Evolutionary conservation across 2,113 vertebrate genomes (phyloP), one percentile per base, ranked within the genome.

Genomic region (Prolemur simus): DNA sequence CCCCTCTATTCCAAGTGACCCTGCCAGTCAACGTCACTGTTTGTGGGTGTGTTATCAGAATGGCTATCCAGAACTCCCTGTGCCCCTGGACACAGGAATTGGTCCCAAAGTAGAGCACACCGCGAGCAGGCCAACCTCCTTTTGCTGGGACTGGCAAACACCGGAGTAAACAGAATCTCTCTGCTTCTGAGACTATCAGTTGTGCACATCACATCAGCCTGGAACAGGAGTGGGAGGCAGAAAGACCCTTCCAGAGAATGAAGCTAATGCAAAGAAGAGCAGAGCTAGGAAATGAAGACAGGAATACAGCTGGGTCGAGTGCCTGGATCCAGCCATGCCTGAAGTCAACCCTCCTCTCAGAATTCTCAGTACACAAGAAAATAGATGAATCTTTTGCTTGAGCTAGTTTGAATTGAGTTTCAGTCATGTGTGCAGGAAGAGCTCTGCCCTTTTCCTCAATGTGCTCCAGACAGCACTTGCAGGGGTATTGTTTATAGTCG

Each of bases 291-390:
- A 66, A 42, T 3, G 14, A 42, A 42, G 37, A 3, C 12, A 39
- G 32, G 37, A 2, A 2, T 11, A 7, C 5, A 6, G 8, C 4
- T 17, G 20, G 17, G 21, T 11, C 5, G 7, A 63, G 49, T 76
- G 8, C 52, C 42, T 8, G 1, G 39, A 49, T 20, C 80, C 52
- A 32, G 6, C 52, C 52, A 29, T 14, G 42, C n/a, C 54, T 45
- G 12, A 32, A 23, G 64, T 42, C 12, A 2, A 15, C 4, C 0
- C 17, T 47, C 32, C 13, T 32, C 25, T 9, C 29, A n/a, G 83
- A 58, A 49, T 54, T 56, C 20, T 56, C 54, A 7, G 13, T 29
- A 60, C n/a, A 21, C 12, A 7, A 20, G 13, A 52, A 12, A 76
- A 27, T 9, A 37, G 49, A 12, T 63, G 23, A 7, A 12, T n/a